Percentiles rank a stretch among this genome's conserved stretches.
These are phyloP conservation scores for Phyllopteryx taeniolatus DNA, from an alignment of 2,113 vertebrate genomes.

Conservation along the genomic window DNA sequence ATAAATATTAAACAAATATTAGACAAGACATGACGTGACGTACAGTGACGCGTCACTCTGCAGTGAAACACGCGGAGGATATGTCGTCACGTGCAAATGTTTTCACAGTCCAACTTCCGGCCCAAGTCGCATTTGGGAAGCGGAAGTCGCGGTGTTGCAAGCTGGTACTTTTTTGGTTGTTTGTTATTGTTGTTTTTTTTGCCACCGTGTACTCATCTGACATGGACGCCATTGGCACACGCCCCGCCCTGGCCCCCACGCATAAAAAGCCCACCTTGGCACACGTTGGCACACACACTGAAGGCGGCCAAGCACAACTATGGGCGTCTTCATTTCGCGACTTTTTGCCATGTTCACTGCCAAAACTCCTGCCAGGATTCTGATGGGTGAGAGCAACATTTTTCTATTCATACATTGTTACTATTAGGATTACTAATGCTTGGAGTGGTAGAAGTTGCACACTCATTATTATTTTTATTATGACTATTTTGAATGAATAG, in stretches of 20 bases:
- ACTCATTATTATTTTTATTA: no score
- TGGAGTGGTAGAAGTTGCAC: neutral
- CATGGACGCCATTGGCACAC: neutral
- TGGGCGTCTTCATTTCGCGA: slow-evolving; percentile 1
- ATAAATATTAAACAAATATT: no score
- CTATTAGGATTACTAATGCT: neutral
- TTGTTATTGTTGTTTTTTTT: neutral
- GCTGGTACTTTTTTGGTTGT: no score
- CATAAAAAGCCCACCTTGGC: no score
- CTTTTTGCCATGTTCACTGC: slow-evolving; percentile 5
- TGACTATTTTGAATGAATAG: no score
- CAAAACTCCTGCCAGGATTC: slow-evolving; percentile 10
- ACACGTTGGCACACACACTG: neutral
- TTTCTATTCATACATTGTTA: neutral
- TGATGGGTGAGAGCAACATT: slow-evolving; percentile 2
- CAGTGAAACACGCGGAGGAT: neutral
- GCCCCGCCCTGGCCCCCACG: neutral
- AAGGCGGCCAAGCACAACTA: neutral
- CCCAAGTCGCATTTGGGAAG: neutral
- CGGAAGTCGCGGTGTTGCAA: neutral
- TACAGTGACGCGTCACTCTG: neutral
- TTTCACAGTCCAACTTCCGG: neutral
- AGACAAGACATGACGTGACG: neutral
- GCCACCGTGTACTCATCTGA: neutral
- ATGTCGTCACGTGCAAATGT: neutral